Percentiles rank a stretch among this genome's conserved stretches.
Evolutionary conservation across 2,888 invertebrate species (phyloP).

Genomic region (Acanthosepion lycidas): DNA sequence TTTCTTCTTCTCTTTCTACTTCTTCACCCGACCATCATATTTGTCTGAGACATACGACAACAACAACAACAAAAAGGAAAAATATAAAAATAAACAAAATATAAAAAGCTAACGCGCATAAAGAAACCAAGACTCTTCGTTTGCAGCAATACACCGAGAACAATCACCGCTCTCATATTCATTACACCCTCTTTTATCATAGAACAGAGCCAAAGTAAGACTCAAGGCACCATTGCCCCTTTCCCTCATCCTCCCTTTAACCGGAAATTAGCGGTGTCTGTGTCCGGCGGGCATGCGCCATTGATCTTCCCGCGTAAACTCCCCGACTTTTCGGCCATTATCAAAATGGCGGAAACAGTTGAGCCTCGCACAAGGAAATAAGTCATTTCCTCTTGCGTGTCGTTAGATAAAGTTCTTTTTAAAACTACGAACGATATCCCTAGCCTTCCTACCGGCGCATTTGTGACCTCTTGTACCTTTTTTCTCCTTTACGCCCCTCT

Average conservation of each 20-base stretch:
- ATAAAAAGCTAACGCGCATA: neutral
- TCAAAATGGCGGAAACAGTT: conserved; percentile 33
- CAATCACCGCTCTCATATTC: neutral
- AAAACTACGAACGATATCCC: neutral
- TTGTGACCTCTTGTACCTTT: neutral
- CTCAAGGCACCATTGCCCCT: neutral
- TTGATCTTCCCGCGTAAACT: conserved; percentile 23
- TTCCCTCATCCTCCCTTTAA: neutral
- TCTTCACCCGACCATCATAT: neutral
- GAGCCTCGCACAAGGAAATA: conserved; percentile 33
- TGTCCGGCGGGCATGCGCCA: neutral
- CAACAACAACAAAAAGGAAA: neutral
- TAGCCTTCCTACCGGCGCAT: neutral
- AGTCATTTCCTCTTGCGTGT: conserved; percentile 22
- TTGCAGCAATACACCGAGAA: neutral
- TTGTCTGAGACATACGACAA: neutral
- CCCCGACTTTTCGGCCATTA: conserved; percentile 33
- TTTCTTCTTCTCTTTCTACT: too few species aligned
- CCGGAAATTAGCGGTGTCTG: conserved; percentile 33
- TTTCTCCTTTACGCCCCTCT: neutral
- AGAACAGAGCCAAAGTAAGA: neutral
- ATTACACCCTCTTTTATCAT: neutral
- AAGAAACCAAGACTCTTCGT: conserved; percentile 6
- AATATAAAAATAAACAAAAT: neutral
- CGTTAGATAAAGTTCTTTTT: conserved; percentile 33